Evolutionary conservation across 30 jellyfish, hydroid and myxozoan species (phyloP).

Genomic region (Clytia hemisphaerica): DNA sequence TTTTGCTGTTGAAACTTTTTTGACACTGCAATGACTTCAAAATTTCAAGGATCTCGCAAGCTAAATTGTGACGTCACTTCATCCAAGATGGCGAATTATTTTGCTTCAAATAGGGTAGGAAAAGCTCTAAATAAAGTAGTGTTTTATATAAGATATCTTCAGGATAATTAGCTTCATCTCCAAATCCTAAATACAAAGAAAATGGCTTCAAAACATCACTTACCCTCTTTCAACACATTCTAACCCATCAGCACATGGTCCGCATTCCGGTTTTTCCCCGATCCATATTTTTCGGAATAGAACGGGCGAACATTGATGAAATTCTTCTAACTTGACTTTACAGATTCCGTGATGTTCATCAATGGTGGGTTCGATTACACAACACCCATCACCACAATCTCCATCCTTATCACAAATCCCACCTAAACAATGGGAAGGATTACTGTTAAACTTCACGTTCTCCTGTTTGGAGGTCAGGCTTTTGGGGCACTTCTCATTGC

Average conservation of each 20-base stretch:
- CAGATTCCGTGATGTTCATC: conserved; percentile 69
- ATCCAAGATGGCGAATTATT: too few species aligned
- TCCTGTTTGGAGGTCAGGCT: background rate
- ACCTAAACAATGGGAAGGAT: conserved; percentile 43
- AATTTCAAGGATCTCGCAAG: too few species aligned
- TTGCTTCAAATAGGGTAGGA: too few species aligned
- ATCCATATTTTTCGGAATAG: conserved; percentile 84
- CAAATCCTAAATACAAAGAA: too few species aligned
- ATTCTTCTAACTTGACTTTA: conserved; percentile 72
- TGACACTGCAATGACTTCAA: too few species aligned
- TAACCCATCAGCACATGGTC: conserved; percentile 93
- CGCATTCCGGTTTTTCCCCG: conserved; percentile 86
- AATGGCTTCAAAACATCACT: background rate
- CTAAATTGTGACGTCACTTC: too few species aligned
- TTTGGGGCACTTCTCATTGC: background rate
- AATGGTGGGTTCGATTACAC: conserved; percentile 92
- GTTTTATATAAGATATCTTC: too few species aligned
- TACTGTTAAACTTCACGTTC: background rate
- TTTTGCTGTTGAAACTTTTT: too few species aligned
- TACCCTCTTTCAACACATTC: conserved; percentile 90
- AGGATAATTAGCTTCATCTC: too few species aligned
- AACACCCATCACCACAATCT: conserved; percentile 88
- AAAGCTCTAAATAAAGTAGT: too few species aligned
- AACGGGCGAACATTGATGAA: conserved; percentile 90
- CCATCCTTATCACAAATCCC: conserved; percentile 80